Base-by-base conservation (phyloP, 1,140 invertebrate species). In the Hyles vespertilio region DNA sequence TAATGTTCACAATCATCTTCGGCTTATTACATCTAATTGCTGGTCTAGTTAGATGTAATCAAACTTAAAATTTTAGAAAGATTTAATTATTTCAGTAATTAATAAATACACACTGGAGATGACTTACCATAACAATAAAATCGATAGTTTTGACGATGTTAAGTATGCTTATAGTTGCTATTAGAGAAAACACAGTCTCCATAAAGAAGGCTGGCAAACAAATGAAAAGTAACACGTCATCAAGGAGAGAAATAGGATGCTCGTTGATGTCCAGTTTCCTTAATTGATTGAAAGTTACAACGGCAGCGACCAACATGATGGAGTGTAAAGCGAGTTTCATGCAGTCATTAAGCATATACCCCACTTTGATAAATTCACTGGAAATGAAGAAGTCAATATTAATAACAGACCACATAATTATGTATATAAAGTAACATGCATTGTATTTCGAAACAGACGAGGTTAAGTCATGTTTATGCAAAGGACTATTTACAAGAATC, bases 131-230 rank as follows among this genome's bases (percentile, higher is more conserved):
- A 2, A 93, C 62, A 10, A 89, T 51, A 33, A 91, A 87, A 36
- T 89, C 89, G 33, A 90, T 74, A 4, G 92, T 89, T 50, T 89
- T 89, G 10, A 92, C 67, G 33, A 90, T 83, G 63, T 92, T 91
- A 4, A 81, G 58, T 47, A 90, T 87, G 7, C 84, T 84, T 34
- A 93, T 82, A 3, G 92, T 91, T 3, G 94, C 92, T 2, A 93
- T 82, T 58, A 94, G 82, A 53, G 91, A 93, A 58, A 94, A 91
- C 36, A 93, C 91, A 0, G 91, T 91, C 61, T 94, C 93, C 58
- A 94, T 87, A 74, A 94, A 94, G 81, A 94, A 95, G 32, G 93
- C 93, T 0, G 94, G 94, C 10, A 94, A 84, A 68, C 93, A 94
- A 43, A 94, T 91, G 65, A 94, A 93, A 0, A 95, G 87, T 0